phyloP scores from a whole-genome alignment of 2,113 vertebrate species.

The Sinocyclocheilus grahami region DNA sequence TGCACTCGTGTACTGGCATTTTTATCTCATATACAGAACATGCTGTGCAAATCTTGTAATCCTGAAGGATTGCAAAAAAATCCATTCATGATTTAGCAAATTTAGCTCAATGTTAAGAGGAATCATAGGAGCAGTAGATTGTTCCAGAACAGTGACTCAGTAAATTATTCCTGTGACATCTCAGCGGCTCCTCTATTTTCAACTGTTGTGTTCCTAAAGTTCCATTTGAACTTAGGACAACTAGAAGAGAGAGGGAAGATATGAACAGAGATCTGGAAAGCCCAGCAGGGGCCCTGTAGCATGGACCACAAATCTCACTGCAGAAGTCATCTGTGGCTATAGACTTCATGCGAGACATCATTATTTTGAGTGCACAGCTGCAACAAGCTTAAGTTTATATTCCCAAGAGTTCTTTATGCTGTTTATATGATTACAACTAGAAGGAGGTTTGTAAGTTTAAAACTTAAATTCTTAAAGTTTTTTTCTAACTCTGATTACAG shows the following conservation, averaged over 20 bases:
- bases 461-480: too few relatives aligned
- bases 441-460: conserved; percentile 3
- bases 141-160: conserved; percentile 21
- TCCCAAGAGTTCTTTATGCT: not conserved
- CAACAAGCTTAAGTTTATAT: not conserved
- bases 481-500: not conserved
- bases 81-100: conserved; percentile 28
- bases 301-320: not conserved
- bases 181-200: not conserved
- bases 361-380: not conserved
- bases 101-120: conserved; percentile 22
- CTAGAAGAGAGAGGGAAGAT: not conserved
- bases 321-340: not conserved
- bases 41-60: conserved; percentile 24
- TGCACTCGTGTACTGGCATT: not conserved
- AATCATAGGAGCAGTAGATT: conserved; percentile 17
- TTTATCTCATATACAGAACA: not conserved
- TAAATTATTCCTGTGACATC: conserved; percentile 24
- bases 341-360: not conserved
- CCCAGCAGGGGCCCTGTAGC: conserved; percentile 23
- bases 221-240: not conserved
- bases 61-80: conserved; percentile 14
- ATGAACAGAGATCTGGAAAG: not conserved
- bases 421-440: not conserved
- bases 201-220: conserved; percentile 13